phyloP scores from a whole-genome alignment of 1,140 invertebrate species.

The Diachasmimorpha longicaudata region DNA sequence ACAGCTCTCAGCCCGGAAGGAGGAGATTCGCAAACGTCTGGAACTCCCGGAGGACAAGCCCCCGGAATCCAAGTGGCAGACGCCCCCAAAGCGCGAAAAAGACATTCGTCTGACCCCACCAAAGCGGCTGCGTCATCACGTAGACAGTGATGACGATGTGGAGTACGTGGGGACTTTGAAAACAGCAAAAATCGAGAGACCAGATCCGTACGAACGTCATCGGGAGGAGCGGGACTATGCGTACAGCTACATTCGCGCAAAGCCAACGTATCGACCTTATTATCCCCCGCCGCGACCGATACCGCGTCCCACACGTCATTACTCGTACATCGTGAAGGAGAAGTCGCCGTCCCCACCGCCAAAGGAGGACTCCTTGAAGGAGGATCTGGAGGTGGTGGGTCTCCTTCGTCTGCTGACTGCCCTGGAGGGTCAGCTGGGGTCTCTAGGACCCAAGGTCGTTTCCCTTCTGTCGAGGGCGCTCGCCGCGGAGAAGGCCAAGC shows the following conservation, averaged over 20 bases:
- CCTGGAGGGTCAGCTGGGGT: constrained; percentile 80
- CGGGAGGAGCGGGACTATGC: constrained; percentile 25
- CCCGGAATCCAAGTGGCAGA: constrained; percentile 36
- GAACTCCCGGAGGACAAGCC: constrained; percentile 59
- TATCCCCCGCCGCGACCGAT: constrained; percentile 33
- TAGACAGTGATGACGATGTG: constrained; percentile 58
- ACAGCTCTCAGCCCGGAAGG: constrained; percentile 67
- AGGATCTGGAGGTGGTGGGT: constrained; percentile 66
- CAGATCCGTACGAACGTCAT: constrained; percentile 20
- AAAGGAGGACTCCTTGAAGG: constrained; percentile 46
- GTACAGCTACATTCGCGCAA: constrained; percentile 44
- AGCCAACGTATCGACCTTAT: constrained; percentile 40
- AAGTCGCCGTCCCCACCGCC: constrained; percentile 46
- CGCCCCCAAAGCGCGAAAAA: constrained; percentile 13
- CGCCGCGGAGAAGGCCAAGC: constrained; percentile 74
- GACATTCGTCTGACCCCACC: constrained; percentile 19
- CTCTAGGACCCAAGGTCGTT: constrained; percentile 78
- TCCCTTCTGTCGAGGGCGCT: constrained; percentile 75
- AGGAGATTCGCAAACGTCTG: constrained; percentile 65
- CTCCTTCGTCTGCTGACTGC: constrained; percentile 78
- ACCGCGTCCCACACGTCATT: constrained; percentile 45
- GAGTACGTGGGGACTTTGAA: constrained; percentile 57
- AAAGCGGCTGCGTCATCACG: constrained; percentile 42
- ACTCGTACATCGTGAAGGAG: constrained; percentile 50
- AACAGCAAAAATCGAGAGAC: constrained; percentile 37